Base-by-base conservation (phyloP, 2,797 vertebrate species). In the Darevskia nairensis region DNA sequence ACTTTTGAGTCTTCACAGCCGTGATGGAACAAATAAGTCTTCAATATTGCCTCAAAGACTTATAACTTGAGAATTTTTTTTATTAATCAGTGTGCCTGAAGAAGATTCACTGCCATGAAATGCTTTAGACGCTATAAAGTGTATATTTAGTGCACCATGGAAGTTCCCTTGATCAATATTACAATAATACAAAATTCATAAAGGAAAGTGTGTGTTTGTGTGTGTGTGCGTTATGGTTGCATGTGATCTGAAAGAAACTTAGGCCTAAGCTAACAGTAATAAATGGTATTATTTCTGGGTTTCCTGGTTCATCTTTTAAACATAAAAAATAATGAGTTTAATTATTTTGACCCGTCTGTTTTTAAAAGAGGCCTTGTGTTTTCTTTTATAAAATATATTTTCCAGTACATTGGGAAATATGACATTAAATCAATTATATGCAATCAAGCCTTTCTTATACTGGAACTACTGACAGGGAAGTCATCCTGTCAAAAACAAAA, bases 401-500 rank as follows among this genome's bases (percentile, higher is more conserved):
- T 64, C 21, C 5, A 64, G 61, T 64, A 19, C 61, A 64, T 64
- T 64, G 61, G 50, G 50, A 88, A 93, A 84, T 29, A 86, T 85
- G 66, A 78, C n/a, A 1, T 89, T 90, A 86, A 89, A 78, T 89
- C 19, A 3, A 55, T 83, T 55, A 35, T 59, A 21, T 29, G 75
- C 92, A 92, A 93, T 80, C 17, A 91, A 86, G 35, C 50, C 85
- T 93, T 96, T 93, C 84, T 72, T 82, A 11, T 41, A 10, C 85
- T 88, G 80, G 61, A 83, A 84, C 35, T 79, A 79, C 85, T 90
- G 89, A 90, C 85, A 94, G 89, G 94, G 90, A 92, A 11, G 84
- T 50, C 86, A 87, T 61, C 55, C 87, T 95, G 87, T 95, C 91
- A 95, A 90, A 93, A n/a, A 82, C 39, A 93, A 87, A 94, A 92